A percentile compares a stretch with the other conserved stretches of the same genome.
These are phyloP conservation scores for Prionace glauca DNA, from an alignment of 2,797 vertebrate species.

Conservation along the genomic window DNA sequence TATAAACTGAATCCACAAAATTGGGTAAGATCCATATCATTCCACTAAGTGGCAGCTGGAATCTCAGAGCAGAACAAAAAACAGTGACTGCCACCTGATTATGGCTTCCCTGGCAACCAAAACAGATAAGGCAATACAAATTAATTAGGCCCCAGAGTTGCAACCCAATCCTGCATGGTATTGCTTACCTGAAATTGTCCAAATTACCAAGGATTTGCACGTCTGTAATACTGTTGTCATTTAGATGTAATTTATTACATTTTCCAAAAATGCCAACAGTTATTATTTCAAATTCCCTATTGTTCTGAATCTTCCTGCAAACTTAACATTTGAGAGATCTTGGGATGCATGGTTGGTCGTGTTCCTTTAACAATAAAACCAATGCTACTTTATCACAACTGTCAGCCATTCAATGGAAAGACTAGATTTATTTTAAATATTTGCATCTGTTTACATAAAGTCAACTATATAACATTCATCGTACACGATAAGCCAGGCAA, in stretches of 20 bases:
- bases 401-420: not conserved
- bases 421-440: conserved; percentile 12
- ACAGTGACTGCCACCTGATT: not conserved
- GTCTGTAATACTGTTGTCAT: not conserved
- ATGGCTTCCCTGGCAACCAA: not conserved
- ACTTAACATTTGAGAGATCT: not conserved
- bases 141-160: not conserved
- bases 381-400: not conserved
- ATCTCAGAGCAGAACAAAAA: not conserved
- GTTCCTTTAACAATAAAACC: too few species aligned
- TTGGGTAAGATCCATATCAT: not conserved
- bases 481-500: not conserved
- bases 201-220: not conserved
- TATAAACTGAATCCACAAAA: not conserved
- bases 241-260: not conserved
- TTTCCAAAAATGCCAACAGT: not conserved
- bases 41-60: not conserved
- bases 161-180: not conserved
- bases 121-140: not conserved
- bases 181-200: not conserved
- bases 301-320: not conserved
- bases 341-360: not conserved
- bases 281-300: not conserved
- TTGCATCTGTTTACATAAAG: not conserved
- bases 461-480: not conserved